Evolutionary conservation across 2,113 vertebrate genomes (phyloP).

Genomic region (Python bivittatus): DNA sequence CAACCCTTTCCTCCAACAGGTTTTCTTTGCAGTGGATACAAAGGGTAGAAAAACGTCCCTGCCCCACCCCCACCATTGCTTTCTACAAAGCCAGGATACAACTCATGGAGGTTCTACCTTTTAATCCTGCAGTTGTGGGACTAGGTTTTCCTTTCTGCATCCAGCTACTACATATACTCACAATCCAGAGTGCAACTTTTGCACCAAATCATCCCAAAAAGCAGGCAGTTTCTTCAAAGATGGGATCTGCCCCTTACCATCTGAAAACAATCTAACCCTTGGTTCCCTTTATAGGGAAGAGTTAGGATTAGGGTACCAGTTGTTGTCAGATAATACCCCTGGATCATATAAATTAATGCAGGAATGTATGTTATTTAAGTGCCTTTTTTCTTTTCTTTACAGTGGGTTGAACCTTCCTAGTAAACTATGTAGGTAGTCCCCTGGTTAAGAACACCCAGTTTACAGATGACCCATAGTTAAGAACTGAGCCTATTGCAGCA

Average conservation of each 20-base stretch:
- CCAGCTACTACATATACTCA: background rate
- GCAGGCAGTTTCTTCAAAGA: background rate
- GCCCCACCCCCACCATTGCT: background rate
- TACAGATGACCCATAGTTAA: too few relatives aligned
- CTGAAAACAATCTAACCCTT: background rate
- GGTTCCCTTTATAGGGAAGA: background rate
- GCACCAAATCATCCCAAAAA: background rate
- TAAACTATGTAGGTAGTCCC: too few relatives aligned
- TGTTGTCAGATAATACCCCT: background rate
- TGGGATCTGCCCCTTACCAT: background rate
- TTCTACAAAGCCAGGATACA: background rate
- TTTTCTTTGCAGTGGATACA: background rate
- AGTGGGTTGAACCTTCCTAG: background rate
- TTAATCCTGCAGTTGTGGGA: background rate
- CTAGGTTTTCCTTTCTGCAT: background rate
- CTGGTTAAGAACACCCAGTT: too few relatives aligned
- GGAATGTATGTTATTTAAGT: background rate
- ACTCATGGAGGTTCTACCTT: background rate
- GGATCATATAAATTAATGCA: background rate
- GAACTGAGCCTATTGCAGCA: too few relatives aligned
- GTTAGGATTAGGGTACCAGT: background rate
- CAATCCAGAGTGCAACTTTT: background rate
- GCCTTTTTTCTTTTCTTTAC: background rate
- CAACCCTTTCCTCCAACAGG: background rate
- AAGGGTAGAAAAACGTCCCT: background rate